phyloP scores from a whole-genome alignment of 2,113 vertebrate genomes.

The Macrotis lagotis region DNA sequence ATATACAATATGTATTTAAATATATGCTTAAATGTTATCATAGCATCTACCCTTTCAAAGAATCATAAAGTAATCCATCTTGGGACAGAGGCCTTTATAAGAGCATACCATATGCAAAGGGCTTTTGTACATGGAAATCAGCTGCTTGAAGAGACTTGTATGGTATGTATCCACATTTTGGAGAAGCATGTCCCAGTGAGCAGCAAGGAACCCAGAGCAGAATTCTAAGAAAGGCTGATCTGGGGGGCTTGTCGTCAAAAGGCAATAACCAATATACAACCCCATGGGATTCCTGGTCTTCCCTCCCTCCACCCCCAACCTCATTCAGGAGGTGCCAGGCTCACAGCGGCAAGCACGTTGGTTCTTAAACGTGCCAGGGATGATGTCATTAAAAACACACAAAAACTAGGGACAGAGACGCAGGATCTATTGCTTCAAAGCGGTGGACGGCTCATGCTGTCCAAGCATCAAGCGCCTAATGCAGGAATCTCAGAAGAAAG shows the following conservation, averaged over 20 bases:
- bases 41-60: not conserved
- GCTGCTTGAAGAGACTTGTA: not conserved
- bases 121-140: not conserved
- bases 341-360: constrained; percentile 5
- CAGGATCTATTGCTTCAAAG: constrained; percentile 41
- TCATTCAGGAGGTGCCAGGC: constrained; percentile 30
- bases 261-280: not conserved
- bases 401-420: constrained; percentile 69
- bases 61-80: not conserved
- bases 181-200: not conserved
- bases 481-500: constrained; percentile 75
- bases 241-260: not conserved
- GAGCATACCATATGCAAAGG: not conserved
- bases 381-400: constrained; percentile 11
- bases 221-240: constrained; percentile 35
- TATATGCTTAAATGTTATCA: not conserved
- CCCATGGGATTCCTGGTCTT: not conserved
- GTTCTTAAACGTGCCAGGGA: not conserved
- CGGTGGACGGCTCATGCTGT: constrained; percentile 78
- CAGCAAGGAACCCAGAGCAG: not conserved
- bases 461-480: constrained; percentile 69
- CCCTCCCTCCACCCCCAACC: not conserved
- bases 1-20: not conserved
- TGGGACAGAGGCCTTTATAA: constrained; percentile 1
- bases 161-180: fast-evolving